Conservation (phyloP, 2,113 vertebrate genomes). For the Bucco capensis region DNA sequence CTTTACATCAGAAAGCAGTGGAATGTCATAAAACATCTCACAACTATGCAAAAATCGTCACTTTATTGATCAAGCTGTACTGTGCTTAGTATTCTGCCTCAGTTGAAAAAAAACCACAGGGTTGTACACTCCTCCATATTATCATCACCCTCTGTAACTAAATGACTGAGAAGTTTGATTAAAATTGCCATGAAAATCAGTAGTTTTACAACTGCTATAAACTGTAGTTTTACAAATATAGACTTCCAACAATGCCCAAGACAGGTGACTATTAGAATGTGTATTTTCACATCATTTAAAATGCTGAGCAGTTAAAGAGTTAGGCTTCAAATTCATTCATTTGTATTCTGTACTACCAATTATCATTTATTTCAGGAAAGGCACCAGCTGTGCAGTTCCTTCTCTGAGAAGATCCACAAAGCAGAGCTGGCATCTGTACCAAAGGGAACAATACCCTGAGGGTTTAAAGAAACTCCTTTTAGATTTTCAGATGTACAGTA, state of each 20-base stretch:
- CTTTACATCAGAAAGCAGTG: background rate
- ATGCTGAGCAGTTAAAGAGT: background rate
- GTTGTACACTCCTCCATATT: background rate
- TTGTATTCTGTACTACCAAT: slow-evolving; percentile 6
- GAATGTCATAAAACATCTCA: background rate
- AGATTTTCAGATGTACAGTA: slow-evolving; percentile 2
- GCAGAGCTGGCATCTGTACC: slow-evolving; percentile 8
- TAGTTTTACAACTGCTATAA: background rate
- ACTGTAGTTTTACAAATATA: background rate
- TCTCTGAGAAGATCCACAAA: background rate
- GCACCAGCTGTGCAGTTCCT: slow-evolving; percentile 17
- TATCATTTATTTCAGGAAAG: slow-evolving; percentile 12
- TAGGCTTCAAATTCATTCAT: background rate
- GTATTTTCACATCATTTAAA: background rate
- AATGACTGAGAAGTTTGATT: background rate
- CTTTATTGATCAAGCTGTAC: background rate
- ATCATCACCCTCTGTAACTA: background rate
- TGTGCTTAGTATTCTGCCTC: background rate
- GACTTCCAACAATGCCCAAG: background rate
- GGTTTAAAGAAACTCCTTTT: slow-evolving; percentile 22
- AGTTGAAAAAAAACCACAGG: background rate
- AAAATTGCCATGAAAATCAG: background rate
- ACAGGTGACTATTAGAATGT: background rate
- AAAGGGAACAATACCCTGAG: background rate
- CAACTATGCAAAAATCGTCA: background rate